These are phyloP conservation scores for Hydrozoanthus gracilis DNA, from an alignment of 92 coral and sea anemone genomes.

Conservation along the genomic window DNA sequence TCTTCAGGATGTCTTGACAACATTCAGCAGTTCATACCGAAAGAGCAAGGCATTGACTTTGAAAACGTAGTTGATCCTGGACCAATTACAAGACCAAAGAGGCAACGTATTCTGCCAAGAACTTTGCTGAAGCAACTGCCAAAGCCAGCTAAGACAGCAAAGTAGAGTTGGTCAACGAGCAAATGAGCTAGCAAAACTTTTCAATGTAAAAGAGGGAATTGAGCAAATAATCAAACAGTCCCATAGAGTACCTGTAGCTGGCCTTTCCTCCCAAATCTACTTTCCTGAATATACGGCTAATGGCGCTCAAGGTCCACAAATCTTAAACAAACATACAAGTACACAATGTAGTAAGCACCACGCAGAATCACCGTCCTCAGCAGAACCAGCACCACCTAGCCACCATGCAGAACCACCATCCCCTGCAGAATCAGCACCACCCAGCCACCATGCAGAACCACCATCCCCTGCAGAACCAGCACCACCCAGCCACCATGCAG, in stretches of 20 bases:
- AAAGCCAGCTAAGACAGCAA: slow-evolving; percentile 35
- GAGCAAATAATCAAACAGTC: slow-evolving; percentile 15
- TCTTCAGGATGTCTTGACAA: slow-evolving; percentile 12
- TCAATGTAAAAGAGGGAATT: slow-evolving; percentile 5
- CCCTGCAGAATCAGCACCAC: too few relatives aligned
- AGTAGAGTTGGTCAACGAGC: slow-evolving; percentile 61
- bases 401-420: too few relatives aligned
- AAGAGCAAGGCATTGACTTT: slow-evolving; percentile 53
- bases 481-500: neutral
- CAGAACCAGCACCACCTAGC: too few relatives aligned
- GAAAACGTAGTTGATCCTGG: slow-evolving; percentile 9
- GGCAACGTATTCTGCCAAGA: slow-evolving; percentile 14
- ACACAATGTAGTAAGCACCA: too few relatives aligned
- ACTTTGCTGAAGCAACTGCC: neutral
- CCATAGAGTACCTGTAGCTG: slow-evolving; percentile 7
- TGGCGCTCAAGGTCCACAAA: neutral
- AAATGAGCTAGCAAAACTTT: slow-evolving; percentile 45
- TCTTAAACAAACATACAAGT: neutral
- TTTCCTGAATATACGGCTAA: neutral
- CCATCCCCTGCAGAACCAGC: neutral
- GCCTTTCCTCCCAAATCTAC: slow-evolving; percentile 8
- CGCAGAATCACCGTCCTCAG: too few relatives aligned
- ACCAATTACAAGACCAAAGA: neutral
- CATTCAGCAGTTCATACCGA: slow-evolving; percentile 16
- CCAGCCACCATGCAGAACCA: slow-evolving; percentile 3